Conservation (phyloP, 37 sponge, comb jelly and placozoan species). For the Cliona cf. orientalis region DNA sequence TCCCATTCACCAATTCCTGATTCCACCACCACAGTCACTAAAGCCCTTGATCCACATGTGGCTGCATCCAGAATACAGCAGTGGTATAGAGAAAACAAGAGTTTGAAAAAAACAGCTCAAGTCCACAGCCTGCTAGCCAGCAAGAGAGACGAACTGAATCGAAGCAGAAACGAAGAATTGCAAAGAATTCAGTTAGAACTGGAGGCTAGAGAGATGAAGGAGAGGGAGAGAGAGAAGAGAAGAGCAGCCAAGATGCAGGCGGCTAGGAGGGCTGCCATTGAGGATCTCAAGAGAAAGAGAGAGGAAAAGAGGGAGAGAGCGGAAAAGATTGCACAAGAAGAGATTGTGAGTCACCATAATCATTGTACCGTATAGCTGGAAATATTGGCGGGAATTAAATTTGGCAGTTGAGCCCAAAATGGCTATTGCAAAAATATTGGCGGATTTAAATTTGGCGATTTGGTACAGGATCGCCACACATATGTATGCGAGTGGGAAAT, state of each 20-base stretch:
- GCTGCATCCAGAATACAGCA: constrained; percentile 58
- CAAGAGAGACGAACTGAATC: constrained; percentile 49
- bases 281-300: constrained; percentile 68
- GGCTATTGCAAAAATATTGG: too few species aligned
- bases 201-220: constrained; percentile 20
- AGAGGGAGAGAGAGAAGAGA: constrained; percentile 37
- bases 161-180: constrained; percentile 40
- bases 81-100: constrained; percentile 53
- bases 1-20: too few species aligned
- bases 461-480: too few species aligned
- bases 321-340: constrained; percentile 74
- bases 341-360: constrained; percentile 61
- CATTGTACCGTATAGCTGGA: not conserved
- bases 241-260: constrained; percentile 56
- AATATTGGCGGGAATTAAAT: not conserved
- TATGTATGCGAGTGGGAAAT: too few species aligned
- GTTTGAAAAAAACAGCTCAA: not conserved
- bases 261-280: constrained; percentile 80
- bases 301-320: constrained; percentile 77
- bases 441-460: too few species aligned
- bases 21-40: not conserved
- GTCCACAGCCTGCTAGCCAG: constrained; percentile 36
- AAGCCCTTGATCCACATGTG: not conserved
- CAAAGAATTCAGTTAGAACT: not conserved
- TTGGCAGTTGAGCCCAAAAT: too few species aligned